Conservation (phyloP, 2,888 invertebrate genomes). For the Falcaria lacertinaria region DNA sequence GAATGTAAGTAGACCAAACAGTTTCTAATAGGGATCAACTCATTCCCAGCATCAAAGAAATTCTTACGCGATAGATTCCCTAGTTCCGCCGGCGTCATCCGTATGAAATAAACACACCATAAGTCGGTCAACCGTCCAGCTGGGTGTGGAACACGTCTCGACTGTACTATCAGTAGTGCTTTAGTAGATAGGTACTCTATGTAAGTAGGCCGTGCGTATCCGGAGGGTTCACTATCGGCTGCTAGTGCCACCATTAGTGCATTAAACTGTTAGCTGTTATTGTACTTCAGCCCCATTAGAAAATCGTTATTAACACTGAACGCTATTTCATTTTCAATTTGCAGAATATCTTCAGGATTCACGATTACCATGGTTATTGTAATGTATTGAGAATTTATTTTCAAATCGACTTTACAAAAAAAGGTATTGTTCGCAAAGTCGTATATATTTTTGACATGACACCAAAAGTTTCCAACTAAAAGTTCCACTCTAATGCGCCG, state of each 20-base stretch:
- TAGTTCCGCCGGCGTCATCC: too few relatives aligned
- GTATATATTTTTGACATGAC: background rate
- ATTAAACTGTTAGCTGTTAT: slow-evolving; percentile 39
- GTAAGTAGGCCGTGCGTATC: slow-evolving; percentile 66
- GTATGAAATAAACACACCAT: too few relatives aligned
- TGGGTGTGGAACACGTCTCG: slow-evolving; percentile 28
- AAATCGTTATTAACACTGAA: background rate
- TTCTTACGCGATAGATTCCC: background rate
- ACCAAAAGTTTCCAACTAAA: background rate
- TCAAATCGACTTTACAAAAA: background rate
- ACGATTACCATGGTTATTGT: too few relatives aligned
- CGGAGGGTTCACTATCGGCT: slow-evolving; percentile 53
- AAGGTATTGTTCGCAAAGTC: background rate
- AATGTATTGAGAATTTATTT: background rate
- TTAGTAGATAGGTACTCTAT: slow-evolving; percentile 16
- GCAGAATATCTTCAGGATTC: too few relatives aligned
- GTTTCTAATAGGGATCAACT: background rate
- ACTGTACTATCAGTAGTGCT: slow-evolving; percentile 15
- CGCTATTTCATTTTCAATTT: background rate
- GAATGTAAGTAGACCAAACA: too few relatives aligned
- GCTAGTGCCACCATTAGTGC: slow-evolving; percentile 47
- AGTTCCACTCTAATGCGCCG: background rate
- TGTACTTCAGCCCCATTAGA: slow-evolving; percentile 14
- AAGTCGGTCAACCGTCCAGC: slow-evolving; percentile 41
- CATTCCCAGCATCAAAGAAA: background rate